Evolutionary conservation across 2,113 vertebrate genomes (phyloP).

Genomic region (Dicrurus megarhynchus): DNA sequence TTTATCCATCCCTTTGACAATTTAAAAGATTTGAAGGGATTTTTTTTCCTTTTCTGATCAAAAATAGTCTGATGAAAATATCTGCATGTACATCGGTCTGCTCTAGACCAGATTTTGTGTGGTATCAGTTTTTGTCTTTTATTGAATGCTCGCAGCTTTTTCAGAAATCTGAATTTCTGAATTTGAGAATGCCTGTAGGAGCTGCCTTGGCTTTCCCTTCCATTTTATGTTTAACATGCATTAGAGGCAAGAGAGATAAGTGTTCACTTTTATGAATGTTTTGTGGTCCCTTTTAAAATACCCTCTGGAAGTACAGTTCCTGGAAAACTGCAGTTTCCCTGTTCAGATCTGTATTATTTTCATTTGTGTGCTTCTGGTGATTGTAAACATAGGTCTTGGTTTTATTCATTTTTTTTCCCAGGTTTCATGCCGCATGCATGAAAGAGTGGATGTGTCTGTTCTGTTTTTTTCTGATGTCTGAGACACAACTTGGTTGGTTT

Average conservation of each 20-base stretch:
- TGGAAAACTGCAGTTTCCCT: neutral
- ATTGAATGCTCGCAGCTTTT: neutral
- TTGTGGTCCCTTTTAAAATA: neutral
- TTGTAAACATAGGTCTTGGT: neutral
- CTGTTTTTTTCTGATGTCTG: neutral
- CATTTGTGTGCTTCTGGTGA: neutral
- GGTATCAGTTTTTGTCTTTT: neutral
- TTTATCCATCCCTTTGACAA: neutral
- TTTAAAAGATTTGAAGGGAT: neutral
- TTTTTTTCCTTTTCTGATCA: neutral
- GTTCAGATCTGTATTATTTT: neutral
- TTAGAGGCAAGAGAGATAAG: neutral
- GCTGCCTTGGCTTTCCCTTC: neutral
- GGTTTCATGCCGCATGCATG: neutral
- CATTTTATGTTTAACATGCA: neutral
- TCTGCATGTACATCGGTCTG: neutral
- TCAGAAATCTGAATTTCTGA: neutral
- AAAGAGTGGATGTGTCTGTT: neutral
- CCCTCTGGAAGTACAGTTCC: neutral
- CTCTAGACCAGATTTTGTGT: neutral
- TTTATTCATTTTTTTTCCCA: neutral
- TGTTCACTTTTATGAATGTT: neutral
- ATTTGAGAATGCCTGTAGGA: neutral
- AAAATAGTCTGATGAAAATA: neutral
- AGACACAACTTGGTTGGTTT: neutral